Evolutionary conservation across 2,113 vertebrate genomes (phyloP).

Genomic region (Ophiodon elongatus): DNA sequence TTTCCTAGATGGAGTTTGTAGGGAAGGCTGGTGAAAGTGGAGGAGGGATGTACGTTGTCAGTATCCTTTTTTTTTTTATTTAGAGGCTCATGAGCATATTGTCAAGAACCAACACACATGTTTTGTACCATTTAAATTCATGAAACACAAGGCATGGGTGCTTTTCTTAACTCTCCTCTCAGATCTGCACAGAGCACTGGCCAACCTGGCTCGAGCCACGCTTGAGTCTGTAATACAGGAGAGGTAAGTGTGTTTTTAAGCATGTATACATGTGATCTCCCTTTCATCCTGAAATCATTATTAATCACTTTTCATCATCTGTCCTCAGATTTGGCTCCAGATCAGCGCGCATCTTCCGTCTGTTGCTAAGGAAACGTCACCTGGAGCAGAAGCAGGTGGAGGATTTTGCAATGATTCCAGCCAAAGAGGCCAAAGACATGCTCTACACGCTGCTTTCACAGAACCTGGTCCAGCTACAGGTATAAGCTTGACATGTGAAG

Average conservation of each 20-base stretch:
- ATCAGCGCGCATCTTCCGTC: slow-evolving; percentile 92
- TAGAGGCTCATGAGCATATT: background rate
- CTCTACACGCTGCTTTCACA: slow-evolving; percentile 94
- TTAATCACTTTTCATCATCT: background rate
- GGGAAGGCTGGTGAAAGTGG: slow-evolving; percentile 94
- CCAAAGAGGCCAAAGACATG: slow-evolving; percentile 99
- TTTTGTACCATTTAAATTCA: background rate
- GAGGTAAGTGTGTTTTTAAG: slow-evolving; percentile 82
- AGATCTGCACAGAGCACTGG: slow-evolving; percentile 91
- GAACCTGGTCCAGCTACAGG: slow-evolving; percentile 93
- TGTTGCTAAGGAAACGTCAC: slow-evolving; percentile 91
- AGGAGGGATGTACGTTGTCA: slow-evolving; percentile 93
- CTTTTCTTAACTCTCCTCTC: slow-evolving; percentile 78
- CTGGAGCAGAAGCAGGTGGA: slow-evolving; percentile 98
- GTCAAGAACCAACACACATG: background rate
- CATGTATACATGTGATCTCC: background rate
- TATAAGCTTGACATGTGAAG: slow-evolving; percentile 39
- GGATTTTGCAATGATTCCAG: slow-evolving; percentile 98
- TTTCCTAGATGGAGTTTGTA: slow-evolving; percentile 91
- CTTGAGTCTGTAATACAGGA: slow-evolving; percentile 95
- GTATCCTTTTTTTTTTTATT: slow-evolving; percentile 89
- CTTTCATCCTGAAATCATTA: background rate
- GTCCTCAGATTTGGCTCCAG: slow-evolving; percentile 91
- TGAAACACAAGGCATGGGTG: background rate
- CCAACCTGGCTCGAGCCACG: slow-evolving; percentile 89